These are phyloP conservation scores for Zaprionus obscuricornis DNA, from an alignment of 2,888 invertebrate genomes.

Conservation along the genomic window DNA sequence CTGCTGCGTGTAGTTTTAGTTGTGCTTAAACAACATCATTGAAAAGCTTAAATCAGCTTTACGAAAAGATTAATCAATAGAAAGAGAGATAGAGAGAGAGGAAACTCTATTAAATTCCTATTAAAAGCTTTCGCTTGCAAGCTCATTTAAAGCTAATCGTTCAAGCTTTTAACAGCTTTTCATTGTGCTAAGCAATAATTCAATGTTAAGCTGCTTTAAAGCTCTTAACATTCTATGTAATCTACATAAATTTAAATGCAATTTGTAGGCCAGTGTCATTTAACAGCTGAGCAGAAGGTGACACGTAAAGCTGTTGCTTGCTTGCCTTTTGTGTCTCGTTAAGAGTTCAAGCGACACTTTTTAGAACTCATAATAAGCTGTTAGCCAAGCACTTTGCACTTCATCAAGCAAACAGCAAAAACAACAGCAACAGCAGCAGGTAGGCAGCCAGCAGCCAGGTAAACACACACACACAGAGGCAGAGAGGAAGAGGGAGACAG, in stretches of 20 bases:
- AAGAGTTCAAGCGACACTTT: constrained; percentile 47
- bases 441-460: constrained; percentile 24
- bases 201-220: neutral
- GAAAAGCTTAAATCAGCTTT: too few relatives aligned
- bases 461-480: neutral
- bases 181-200: neutral
- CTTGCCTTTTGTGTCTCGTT: constrained; percentile 1
- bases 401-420: constrained; percentile 61
- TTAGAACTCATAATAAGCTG: constrained; percentile 71
- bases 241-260: neutral
- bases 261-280: neutral
- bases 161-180: too few relatives aligned
- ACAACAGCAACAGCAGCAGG: constrained; percentile 8
- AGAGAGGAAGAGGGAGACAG: neutral
- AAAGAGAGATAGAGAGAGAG: too few relatives aligned
- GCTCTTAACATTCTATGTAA: neutral
- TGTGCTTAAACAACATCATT: too few relatives aligned
- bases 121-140: too few relatives aligned
- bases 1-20: too few relatives aligned
- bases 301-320: too few relatives aligned
- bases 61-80: too few relatives aligned
- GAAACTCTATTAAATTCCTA: too few relatives aligned
- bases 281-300: too few relatives aligned
- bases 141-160: too few relatives aligned
- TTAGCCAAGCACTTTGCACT: constrained; percentile 74